Conservation (phyloP, 1,140 invertebrate genomes). For the Diorhabda elongata region DNA sequence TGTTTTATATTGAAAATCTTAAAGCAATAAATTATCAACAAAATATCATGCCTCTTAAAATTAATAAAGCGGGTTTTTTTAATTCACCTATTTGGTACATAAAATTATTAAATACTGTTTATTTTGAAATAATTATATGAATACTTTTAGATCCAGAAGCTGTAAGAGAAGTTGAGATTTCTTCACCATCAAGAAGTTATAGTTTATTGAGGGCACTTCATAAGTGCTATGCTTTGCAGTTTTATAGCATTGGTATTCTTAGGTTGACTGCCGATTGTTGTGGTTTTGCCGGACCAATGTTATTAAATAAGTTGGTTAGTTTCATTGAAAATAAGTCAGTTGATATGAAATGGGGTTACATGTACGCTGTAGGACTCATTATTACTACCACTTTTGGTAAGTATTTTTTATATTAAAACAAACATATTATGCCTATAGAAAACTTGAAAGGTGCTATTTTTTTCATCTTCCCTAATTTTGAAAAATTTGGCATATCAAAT, state of each 20-base stretch:
- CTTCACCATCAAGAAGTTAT: neutral
- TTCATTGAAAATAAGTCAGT: constrained; percentile 75
- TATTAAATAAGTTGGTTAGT: constrained; percentile 76
- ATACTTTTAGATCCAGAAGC: neutral
- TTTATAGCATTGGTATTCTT: constrained; percentile 83
- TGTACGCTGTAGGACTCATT: constrained; percentile 74
- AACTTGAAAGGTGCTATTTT: neutral
- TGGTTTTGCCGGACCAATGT: constrained; percentile 83
- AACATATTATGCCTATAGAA: neutral
- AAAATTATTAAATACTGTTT: no score
- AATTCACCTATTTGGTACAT: no score
- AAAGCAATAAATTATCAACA: no score
- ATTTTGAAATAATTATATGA: no score
- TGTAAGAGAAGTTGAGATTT: neutral
- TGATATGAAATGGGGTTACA: constrained; percentile 66
- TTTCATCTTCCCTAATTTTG: no score
- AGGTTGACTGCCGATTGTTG: constrained; percentile 79
- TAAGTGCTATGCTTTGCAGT: constrained; percentile 78
- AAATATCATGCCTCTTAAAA: no score
- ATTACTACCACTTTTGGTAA: constrained; percentile 61
- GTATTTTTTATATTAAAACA: constrained; percentile 10
- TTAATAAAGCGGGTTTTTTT: no score
- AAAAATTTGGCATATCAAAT: no score
- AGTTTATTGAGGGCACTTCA: constrained; percentile 64
- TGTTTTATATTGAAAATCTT: no score